Percentiles rank a stretch among this genome's conserved stretches.
Conservation (phyloP, 2,113 vertebrate species). For the Plotosus lineatus region DNA sequence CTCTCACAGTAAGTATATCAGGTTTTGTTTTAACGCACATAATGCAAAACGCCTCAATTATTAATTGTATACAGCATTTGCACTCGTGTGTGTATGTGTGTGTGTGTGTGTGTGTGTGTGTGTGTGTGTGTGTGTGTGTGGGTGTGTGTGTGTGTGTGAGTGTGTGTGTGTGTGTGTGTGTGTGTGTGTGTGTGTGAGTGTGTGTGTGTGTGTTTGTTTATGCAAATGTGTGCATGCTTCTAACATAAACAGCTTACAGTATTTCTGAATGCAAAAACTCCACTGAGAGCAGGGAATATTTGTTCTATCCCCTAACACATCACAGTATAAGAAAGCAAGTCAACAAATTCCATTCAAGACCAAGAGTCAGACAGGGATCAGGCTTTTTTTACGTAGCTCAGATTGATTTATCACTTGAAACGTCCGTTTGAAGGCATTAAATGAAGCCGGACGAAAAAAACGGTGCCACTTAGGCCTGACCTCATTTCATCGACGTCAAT, state of each 20-base stretch:
- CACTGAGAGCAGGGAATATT: neutral
- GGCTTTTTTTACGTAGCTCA: conserved; percentile 31
- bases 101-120: neutral
- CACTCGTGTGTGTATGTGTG: neutral
- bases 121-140: neutral
- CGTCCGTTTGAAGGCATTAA: conserved; percentile 75
- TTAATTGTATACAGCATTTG: neutral
- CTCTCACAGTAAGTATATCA: neutral
- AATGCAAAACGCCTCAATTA: conserved; percentile 5
- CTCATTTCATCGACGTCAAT: conserved; percentile 73
- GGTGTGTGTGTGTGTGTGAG: neutral
- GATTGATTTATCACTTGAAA: conserved; percentile 56
- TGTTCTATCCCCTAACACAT: neutral
- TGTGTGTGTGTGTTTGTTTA: neutral
- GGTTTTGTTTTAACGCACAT: neutral
- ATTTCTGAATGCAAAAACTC: neutral
- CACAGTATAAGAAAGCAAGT: neutral
- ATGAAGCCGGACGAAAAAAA: conserved; percentile 74
- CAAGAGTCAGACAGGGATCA: conserved; percentile 59
- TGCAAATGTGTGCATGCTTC: conserved; percentile 7
- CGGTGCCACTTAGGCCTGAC: conserved; percentile 74
- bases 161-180: neutral
- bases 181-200: neutral
- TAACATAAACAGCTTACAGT: conserved; percentile 28
- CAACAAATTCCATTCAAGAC: conserved; percentile 38